Evolutionary conservation across 2,113 vertebrate species (phyloP).

Genomic region (Hydropotes inermis): DNA sequence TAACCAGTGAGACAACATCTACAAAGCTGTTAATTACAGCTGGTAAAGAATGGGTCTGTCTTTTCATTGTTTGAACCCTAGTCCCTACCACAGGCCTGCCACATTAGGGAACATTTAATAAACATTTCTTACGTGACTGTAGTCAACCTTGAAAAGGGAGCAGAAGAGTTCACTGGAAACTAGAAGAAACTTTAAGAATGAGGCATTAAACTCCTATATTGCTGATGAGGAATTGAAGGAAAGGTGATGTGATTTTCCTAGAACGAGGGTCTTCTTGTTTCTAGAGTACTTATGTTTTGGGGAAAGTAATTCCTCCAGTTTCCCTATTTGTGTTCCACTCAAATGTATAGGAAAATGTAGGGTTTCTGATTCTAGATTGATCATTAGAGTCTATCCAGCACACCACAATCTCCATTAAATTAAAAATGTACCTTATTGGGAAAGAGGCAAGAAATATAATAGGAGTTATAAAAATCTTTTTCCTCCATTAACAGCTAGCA

Average conservation of each 20-base stretch:
- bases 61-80: not conserved
- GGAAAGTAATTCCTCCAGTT: not conserved
- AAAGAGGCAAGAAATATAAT: not conserved
- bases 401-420: not conserved
- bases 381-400: not conserved
- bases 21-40: not conserved
- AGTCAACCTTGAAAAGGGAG: not conserved
- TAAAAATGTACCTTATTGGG: not conserved
- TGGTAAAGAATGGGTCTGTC: not conserved
- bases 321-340: not conserved
- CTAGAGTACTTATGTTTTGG: not conserved
- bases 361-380: not conserved
- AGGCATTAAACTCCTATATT: not conserved
- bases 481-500: not conserved
- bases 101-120: not conserved
- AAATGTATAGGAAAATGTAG: not conserved
- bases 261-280: not conserved
- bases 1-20: not conserved
- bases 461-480: not conserved
- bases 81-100: not conserved
- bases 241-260: not conserved
- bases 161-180: not conserved
- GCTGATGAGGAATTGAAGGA: not conserved
- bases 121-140: not conserved
- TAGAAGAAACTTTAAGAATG: not conserved